Evolutionary conservation across 2,797 vertebrate species (phyloP).

Genomic region (Gastrophryne carolinensis): DNA sequence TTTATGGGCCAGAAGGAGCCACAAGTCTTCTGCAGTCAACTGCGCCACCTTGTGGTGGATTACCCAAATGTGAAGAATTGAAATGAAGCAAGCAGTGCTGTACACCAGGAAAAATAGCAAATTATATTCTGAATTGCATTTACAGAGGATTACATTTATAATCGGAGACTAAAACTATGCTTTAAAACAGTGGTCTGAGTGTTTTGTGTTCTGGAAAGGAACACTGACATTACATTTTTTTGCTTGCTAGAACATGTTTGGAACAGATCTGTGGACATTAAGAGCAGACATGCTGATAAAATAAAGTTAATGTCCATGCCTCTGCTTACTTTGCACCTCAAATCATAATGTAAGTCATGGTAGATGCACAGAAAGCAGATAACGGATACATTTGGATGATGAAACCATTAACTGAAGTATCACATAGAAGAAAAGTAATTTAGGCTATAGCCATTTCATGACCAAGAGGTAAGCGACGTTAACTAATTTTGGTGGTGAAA

Average conservation of each 20-base stretch:
- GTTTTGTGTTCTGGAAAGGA: not conserved
- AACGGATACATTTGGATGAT: constrained; percentile 30
- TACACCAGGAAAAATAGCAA: no score
- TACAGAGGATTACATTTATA: no score
- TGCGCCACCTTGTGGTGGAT: no score
- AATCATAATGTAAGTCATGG: constrained; percentile 6
- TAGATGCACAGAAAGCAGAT: constrained; percentile 1
- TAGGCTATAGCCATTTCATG: constrained; percentile 4
- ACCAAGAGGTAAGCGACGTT: not conserved
- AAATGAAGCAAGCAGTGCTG: no score
- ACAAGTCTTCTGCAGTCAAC: no score
- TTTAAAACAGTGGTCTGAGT: no score
- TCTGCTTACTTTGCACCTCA: constrained; percentile 38
- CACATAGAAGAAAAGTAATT: not conserved
- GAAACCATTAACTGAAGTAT: constrained; percentile 25
- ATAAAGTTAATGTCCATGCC: constrained; percentile 25
- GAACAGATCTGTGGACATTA: constrained; percentile 37
- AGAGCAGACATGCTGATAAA: constrained; percentile 26
- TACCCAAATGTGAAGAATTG: no score
- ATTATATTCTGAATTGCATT: no score
- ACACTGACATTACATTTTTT: constrained; percentile 27
- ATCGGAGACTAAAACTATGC: no score
- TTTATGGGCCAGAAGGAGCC: no score
- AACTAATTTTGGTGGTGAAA: not conserved
- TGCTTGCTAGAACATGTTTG: constrained; percentile 13